Conservation (phyloP, 2,888 invertebrate genomes). For the Leptothorax acervorum region DNA sequence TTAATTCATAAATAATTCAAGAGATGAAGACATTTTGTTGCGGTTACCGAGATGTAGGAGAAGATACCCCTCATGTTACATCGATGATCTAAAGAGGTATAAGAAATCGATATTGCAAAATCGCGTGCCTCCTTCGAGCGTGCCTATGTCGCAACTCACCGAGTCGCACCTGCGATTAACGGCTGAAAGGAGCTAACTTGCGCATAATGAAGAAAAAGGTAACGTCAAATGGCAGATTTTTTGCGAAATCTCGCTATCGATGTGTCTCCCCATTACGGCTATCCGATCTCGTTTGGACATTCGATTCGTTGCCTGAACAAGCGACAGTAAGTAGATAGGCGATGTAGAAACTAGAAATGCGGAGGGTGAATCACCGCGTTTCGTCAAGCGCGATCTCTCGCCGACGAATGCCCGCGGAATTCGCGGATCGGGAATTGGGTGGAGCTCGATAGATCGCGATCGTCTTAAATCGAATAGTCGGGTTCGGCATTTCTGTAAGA, state of each 20-base stretch:
- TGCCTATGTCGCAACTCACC: slow-evolving; percentile 71
- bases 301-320: not conserved
- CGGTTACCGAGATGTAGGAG: slow-evolving; percentile 59
- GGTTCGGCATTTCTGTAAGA: slow-evolving; percentile 69
- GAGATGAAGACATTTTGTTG: not conserved
- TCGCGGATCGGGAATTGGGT: slow-evolving; percentile 9
- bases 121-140: slow-evolving; percentile 67
- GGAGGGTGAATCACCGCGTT: not conserved
- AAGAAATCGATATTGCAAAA: slow-evolving; percentile 72
- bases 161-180: slow-evolving; percentile 58
- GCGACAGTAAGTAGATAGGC: too few relatives aligned
- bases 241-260: not conserved
- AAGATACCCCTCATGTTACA: slow-evolving; percentile 58
- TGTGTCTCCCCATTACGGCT: not conserved
- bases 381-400: not conserved
- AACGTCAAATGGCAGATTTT: not conserved
- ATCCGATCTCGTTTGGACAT: not conserved
- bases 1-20: slow-evolving; percentile 7
- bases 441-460: slow-evolving; percentile 29
- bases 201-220: slow-evolving; percentile 20
- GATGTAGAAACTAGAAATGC: not conserved
- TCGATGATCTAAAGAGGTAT: slow-evolving; percentile 72
- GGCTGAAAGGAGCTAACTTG: slow-evolving; percentile 38
- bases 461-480: slow-evolving; percentile 62
- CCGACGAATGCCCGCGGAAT: not conserved